Base-by-base conservation (phyloP, 1,140 invertebrate genomes). In the Drosophila albomicans region DNA sequence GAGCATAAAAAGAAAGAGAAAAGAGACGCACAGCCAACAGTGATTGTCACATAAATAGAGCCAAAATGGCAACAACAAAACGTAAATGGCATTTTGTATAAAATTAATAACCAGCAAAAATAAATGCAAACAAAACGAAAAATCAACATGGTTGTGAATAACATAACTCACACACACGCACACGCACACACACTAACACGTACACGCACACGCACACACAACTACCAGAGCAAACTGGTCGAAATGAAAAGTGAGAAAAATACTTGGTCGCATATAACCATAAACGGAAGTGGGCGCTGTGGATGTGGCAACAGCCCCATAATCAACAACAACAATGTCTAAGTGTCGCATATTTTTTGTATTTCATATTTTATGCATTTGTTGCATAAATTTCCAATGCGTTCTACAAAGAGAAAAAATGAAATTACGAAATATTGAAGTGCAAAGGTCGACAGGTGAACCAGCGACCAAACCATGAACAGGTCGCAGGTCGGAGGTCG, bases 111-210 rank as follows among this genome's bases (percentile, higher is more conserved):
- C 59, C 61, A 76, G 58, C 57, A 73, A 65, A 64, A 62, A 68
- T 72, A 66, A 65, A 65, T 56, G 64, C 65, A 63, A 68, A 65
- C 74, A 78, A 74, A 67, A 59, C 59, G 67, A 75, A 82, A 88
- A 88, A 84, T 88, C 80, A 84, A 81, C 74, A 81, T 81, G 84
- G 84, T 88, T 88, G 84, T 88, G 84, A 88, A 78, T 74, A 73
- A 72, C 46, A 75, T 13, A 38, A 57, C 54, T 38, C 6, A n/a
- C 63, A 63, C 56, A 61, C 41, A 43, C 10, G n/a, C 41, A n/a
- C n/a, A 13, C 6, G 25, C 41, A 66, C 30, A 75, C 43, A 67
- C 15, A 38, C 15, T 59, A 7, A 32, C 41, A 66, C 8, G 57
- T 10, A 69, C 20, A 62, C 11, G 35, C 8, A 35, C 41, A 66